phyloP scores from a whole-genome alignment of 2,113 vertebrate genomes.

The Apodemus sylvaticus region DNA sequence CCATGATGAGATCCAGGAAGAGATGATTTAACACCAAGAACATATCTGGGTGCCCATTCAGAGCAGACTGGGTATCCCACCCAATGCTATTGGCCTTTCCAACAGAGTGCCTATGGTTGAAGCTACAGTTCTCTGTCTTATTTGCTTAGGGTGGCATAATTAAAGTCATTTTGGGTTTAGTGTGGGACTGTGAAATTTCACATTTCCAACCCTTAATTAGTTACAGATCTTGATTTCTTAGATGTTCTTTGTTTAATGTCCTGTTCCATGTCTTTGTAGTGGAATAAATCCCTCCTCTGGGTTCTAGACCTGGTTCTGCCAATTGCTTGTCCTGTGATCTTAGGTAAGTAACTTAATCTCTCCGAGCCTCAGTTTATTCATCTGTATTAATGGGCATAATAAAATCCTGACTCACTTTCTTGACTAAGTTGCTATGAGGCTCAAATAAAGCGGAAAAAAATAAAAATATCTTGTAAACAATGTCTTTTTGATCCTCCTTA shows the following conservation, averaged over 20 bases:
- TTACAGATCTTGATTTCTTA: slow-evolving; percentile 54
- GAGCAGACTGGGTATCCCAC: background rate
- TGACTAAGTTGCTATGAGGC: slow-evolving; percentile 18
- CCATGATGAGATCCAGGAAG: background rate
- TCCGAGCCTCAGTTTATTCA: slow-evolving; percentile 54
- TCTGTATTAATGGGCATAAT: background rate
- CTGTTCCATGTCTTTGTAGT: slow-evolving; percentile 80
- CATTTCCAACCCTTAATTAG: slow-evolving; percentile 30
- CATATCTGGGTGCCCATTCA: background rate
- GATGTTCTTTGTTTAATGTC: slow-evolving; percentile 74
- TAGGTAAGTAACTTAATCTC: slow-evolving; percentile 73
- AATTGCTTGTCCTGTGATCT: slow-evolving; percentile 70
- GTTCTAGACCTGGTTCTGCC: slow-evolving; percentile 74
- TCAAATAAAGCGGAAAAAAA: slow-evolving; percentile 61
- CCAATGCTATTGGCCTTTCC: background rate
- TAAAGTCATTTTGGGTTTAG: background rate
- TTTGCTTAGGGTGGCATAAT: background rate
- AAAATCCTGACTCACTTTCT: slow-evolving; percentile 31
- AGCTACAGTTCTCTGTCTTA: background rate
- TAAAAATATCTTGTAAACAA: slow-evolving; percentile 14
- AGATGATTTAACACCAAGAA: background rate
- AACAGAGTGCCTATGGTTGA: background rate
- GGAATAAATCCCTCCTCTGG: slow-evolving; percentile 64
- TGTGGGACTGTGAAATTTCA: background rate
- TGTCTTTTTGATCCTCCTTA: slow-evolving; percentile 23